phyloP scores from a whole-genome alignment of 2,113 vertebrate species.

The Campylomormyrus tamandua region DNA sequence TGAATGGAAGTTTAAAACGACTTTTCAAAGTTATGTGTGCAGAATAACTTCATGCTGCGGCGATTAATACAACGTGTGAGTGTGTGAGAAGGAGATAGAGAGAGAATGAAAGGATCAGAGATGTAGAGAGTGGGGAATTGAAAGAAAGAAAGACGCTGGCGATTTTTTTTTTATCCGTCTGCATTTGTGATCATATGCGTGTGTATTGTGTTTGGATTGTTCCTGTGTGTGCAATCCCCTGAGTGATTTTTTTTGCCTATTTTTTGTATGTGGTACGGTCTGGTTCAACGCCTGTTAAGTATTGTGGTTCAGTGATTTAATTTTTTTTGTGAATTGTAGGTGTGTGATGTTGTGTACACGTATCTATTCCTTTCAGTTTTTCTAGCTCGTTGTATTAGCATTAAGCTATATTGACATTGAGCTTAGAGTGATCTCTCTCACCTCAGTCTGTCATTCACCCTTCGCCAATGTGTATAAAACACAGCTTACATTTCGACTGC shows the following conservation, averaged over 20 bases:
- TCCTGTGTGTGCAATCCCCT: not conserved
- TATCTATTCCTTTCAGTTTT: conserved; percentile 1
- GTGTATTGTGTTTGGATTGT: not conserved
- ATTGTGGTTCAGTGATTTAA: not conserved
- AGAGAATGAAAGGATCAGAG: not conserved
- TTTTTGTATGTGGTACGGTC: not conserved
- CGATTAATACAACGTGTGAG: not conserved
- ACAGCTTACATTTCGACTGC: not conserved
- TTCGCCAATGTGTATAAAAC: not conserved
- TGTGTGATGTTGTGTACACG: not conserved
- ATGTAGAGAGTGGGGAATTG: not conserved
- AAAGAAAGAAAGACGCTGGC: not conserved
- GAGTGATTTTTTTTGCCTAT: not conserved
- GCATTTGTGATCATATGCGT: not conserved
- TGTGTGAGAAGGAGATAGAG: not conserved
- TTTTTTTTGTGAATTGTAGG: not conserved
- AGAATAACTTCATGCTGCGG: not conserved
- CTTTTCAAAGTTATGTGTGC: not conserved
- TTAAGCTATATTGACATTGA: conserved; percentile 39
- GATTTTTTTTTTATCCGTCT: not conserved
- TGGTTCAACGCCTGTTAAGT: not conserved
- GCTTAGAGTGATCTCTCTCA: conserved; percentile 40
- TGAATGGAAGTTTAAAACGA: not conserved
- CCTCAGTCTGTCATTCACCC: conserved; percentile 44
- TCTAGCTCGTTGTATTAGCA: conserved; percentile 33